Conservation (phyloP, 2,797 vertebrate species). For the Gila robusta region DNA sequence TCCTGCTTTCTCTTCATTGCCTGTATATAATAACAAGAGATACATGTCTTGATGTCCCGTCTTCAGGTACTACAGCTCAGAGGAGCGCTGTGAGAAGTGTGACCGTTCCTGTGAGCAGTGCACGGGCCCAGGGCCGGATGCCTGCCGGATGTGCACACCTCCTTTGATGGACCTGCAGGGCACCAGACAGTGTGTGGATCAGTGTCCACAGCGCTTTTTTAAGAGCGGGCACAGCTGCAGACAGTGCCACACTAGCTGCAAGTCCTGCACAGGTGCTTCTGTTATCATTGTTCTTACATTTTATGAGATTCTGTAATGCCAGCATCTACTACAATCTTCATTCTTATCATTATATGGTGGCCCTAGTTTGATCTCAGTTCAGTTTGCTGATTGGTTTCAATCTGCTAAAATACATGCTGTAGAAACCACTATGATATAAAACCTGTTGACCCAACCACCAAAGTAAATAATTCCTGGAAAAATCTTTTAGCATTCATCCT, state of each 20-base stretch:
- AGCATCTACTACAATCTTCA: neutral
- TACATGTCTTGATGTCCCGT: neutral
- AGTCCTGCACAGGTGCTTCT: constrained; percentile 77
- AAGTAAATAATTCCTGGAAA: neutral
- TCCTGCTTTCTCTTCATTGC: neutral
- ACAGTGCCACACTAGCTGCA: constrained; percentile 81
- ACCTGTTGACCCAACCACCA: neutral
- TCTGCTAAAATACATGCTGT: neutral
- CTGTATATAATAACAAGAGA: neutral
- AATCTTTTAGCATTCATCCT: neutral
- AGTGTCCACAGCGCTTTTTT: constrained; percentile 75
- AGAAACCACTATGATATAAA: neutral
- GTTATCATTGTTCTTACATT: neutral
- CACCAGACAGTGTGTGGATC: constrained; percentile 77
- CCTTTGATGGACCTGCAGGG: constrained; percentile 75
- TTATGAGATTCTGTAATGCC: neutral
- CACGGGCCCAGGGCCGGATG: constrained; percentile 70
- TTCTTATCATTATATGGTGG: neutral
- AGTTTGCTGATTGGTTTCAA: neutral
- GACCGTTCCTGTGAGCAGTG: constrained; percentile 74
- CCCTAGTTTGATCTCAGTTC: neutral
- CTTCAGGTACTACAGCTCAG: constrained; percentile 73
- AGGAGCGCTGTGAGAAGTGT: constrained; percentile 76
- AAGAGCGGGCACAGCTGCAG: constrained; percentile 57
- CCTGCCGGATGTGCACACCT: constrained; percentile 73